These are phyloP conservation scores for Paedocypris sp. DNA, from an alignment of 2,113 vertebrate genomes.

Conservation along the genomic window DNA sequence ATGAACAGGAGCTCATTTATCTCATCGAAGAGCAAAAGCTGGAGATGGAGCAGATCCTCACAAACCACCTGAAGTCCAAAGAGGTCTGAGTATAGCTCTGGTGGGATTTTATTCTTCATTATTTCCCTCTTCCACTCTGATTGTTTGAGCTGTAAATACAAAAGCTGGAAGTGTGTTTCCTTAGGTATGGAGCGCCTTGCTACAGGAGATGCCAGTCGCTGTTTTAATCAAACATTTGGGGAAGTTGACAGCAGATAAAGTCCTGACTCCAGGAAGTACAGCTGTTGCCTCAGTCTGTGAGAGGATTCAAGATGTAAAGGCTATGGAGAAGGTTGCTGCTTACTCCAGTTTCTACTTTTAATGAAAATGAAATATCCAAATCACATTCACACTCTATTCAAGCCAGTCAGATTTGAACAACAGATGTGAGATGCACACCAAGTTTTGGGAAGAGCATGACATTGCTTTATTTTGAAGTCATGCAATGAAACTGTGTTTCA, in stretches of 20 bases:
- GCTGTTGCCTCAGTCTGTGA: conserved; percentile 76
- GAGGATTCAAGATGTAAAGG: conserved; percentile 71
- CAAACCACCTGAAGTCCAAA: conserved; percentile 79
- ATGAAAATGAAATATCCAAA: too few relatives aligned
- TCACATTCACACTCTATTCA: too few relatives aligned
- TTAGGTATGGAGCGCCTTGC: conserved; percentile 80
- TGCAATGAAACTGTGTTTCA: too few relatives aligned
- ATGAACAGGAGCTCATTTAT: conserved; percentile 78
- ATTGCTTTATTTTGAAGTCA: too few relatives aligned
- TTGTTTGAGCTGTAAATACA: too few relatives aligned
- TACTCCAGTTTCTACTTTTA: not conserved
- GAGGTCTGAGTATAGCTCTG: too few relatives aligned
- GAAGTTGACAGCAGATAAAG: conserved; percentile 74
- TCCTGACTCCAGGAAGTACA: conserved; percentile 70
- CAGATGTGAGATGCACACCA: too few relatives aligned
- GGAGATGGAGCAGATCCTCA: conserved; percentile 79
- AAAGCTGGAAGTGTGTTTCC: too few relatives aligned
- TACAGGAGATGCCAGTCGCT: conserved; percentile 84
- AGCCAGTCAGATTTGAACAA: too few relatives aligned
- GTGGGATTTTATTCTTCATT: too few relatives aligned
- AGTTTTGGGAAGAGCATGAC: too few relatives aligned
- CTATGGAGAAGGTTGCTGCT: conserved; percentile 70
- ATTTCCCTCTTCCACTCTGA: not conserved
- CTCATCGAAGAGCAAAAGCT: conserved; percentile 83
- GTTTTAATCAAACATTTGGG: conserved; percentile 72